phyloP scores from a whole-genome alignment of 2,113 vertebrate genomes.

The Alouatta palliata region DNA sequence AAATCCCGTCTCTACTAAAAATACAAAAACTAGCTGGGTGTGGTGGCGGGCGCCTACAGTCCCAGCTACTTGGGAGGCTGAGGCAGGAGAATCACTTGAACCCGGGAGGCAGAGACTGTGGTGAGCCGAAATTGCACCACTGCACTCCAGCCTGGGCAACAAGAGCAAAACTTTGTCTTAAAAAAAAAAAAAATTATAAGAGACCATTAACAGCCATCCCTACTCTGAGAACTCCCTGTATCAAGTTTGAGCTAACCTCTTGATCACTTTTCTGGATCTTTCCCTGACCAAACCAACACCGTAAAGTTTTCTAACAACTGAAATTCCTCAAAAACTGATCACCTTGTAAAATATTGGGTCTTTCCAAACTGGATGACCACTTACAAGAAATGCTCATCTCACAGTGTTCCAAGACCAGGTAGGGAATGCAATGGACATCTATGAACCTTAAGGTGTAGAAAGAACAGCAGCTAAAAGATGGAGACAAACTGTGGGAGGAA shows the following conservation, averaged over 20 bases:
- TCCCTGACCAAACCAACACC: background rate
- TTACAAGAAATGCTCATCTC: background rate
- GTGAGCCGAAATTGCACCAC: too few relatives aligned
- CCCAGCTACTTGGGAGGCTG: too few relatives aligned
- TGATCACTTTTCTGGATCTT: background rate
- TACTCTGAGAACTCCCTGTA: background rate
- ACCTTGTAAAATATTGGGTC: background rate
- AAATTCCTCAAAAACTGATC: background rate
- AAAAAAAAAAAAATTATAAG: background rate
- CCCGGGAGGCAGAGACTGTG: too few relatives aligned
- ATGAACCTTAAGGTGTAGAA: background rate
- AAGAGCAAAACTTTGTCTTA: too few relatives aligned
- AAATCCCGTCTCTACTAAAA: too few relatives aligned
- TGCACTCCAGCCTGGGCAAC: too few relatives aligned
- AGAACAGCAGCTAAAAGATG: background rate
- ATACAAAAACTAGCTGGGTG: too few relatives aligned
- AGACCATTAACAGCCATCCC: background rate
- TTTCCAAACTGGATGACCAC: background rate
- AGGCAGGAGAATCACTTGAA: too few relatives aligned
- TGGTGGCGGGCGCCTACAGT: too few relatives aligned
- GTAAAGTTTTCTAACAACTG: background rate
- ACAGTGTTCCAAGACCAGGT: background rate
- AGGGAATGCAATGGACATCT: background rate
- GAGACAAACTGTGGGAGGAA: background rate
- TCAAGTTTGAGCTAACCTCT: background rate